phyloP scores from a whole-genome alignment of 1,140 invertebrate species.

The Zaprionus kolodkinae region DNA sequence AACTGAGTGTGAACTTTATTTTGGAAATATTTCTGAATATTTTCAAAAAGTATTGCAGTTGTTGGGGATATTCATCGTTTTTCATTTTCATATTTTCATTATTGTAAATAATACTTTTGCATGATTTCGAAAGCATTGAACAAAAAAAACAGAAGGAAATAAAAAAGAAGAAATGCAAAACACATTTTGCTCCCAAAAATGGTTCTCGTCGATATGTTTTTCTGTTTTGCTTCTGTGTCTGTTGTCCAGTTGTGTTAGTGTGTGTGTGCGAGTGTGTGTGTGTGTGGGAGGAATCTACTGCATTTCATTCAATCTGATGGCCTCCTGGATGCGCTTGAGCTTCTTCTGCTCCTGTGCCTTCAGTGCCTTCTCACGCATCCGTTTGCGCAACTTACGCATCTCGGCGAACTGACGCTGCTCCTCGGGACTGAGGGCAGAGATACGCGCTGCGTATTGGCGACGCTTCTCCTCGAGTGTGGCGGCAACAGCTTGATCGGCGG shows the following conservation, averaged over 20 bases:
- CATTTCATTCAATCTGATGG: conserved; percentile 65
- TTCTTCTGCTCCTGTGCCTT: conserved; percentile 57
- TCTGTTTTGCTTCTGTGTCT: conserved; percentile 3
- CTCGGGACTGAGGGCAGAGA: conserved; percentile 63
- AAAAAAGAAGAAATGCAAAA: conserved; percentile 23
- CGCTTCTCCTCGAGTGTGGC: conserved; percentile 53
- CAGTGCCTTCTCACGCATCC: conserved; percentile 53
- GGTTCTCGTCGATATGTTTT: conserved; percentile 42
- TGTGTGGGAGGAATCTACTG: conserved; percentile 41
- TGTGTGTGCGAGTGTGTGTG: background rate
- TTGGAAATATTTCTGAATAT: conserved; percentile 50
- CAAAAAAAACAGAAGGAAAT: conserved; percentile 35
- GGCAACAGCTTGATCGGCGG: conserved; percentile 53
- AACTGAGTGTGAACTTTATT: conserved; percentile 40
- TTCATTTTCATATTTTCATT: conserved; percentile 15
- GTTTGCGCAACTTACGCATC: conserved; percentile 76
- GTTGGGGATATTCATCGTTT: conserved; percentile 1
- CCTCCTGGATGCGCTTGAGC: conserved; percentile 70
- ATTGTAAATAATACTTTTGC: conserved; percentile 72
- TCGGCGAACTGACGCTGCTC: conserved; percentile 71
- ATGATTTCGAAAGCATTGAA: conserved; percentile 43
- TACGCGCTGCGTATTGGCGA: conserved; percentile 56
- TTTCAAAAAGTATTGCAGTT: conserved; percentile 55
- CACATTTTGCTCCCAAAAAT: conserved; percentile 22
- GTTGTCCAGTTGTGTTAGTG: background rate